phyloP scores from a whole-genome alignment of 1,140 invertebrate species.

The Oppia nitens region DNA sequence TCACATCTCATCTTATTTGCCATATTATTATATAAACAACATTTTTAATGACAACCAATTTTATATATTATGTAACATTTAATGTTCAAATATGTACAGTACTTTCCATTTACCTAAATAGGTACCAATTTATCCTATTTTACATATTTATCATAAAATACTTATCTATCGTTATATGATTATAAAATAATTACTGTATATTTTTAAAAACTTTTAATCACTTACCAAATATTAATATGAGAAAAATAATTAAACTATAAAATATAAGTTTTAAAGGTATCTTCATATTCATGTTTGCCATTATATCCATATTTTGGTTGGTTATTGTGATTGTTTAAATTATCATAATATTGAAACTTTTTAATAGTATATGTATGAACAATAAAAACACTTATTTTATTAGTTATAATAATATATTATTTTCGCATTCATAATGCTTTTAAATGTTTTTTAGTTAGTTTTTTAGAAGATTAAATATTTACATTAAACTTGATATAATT shows the following conservation, averaged over 20 bases:
- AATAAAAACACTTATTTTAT: no score
- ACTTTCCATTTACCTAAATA: neutral
- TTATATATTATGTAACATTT: neutral
- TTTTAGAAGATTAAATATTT: no score
- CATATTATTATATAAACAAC: neutral
- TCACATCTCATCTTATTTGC: neutral
- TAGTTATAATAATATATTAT: no score
- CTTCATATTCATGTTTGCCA: neutral
- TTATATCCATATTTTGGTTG: neutral
- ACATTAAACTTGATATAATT: no score
- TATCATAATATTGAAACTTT: no score
- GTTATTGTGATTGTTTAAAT: no score
- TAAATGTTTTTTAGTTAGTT: no score
- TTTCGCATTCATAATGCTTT: no score
- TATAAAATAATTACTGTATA: no score
- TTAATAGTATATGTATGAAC: no score
- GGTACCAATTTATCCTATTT: neutral
- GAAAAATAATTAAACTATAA: neutral
- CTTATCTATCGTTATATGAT: no score
- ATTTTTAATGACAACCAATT: neutral
- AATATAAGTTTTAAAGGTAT: neutral
- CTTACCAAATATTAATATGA: neutral
- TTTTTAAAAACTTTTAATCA: neutral
- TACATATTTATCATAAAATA: no score
- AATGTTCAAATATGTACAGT: neutral